phyloP scores from a whole-genome alignment of 1,140 invertebrate genomes.

The Hyles euphorbiae region DNA sequence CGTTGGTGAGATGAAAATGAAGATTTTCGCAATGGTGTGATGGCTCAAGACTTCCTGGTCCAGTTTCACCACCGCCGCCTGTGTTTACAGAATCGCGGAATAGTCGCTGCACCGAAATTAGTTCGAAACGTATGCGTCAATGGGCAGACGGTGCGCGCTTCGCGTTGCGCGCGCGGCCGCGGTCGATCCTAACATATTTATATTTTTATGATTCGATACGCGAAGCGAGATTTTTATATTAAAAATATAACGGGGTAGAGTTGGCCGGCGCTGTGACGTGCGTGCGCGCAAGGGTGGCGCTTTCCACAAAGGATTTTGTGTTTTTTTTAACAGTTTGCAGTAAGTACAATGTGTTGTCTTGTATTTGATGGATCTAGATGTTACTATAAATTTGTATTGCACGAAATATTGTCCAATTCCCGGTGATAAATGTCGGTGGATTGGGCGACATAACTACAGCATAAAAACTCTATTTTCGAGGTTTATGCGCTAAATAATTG shows the following conservation, averaged over 20 bases:
- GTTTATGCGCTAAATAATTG: no score
- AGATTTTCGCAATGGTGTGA: slow-evolving; percentile 25
- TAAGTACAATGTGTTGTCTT: slow-evolving; percentile 39
- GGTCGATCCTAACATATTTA: slow-evolving; percentile 66
- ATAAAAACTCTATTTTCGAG: no score
- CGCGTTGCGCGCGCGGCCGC: slow-evolving; percentile 55
- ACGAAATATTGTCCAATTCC: not conserved
- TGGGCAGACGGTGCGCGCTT: slow-evolving; percentile 53
- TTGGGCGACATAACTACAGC: no score
- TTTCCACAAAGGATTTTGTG: slow-evolving; percentile 35
- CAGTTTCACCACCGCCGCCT: slow-evolving; percentile 41
- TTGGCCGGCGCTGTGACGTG: slow-evolving; percentile 41
- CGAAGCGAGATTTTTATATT: slow-evolving; percentile 65
- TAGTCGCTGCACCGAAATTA: slow-evolving; percentile 72
- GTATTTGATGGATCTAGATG: not conserved
- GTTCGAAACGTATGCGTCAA: slow-evolving; percentile 72
- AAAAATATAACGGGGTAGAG: slow-evolving; percentile 60
- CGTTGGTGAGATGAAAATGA: slow-evolving; percentile 23
- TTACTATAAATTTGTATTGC: slow-evolving; percentile 4
- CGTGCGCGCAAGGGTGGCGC: slow-evolving; percentile 42
- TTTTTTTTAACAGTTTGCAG: slow-evolving; percentile 31
- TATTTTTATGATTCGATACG: slow-evolving; percentile 71
- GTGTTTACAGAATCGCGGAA: slow-evolving; percentile 73
- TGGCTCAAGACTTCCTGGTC: slow-evolving; percentile 40
- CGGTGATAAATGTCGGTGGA: no score